phyloP scores from a whole-genome alignment of 2,797 vertebrate genomes.

The Capromys pilorides region DNA sequence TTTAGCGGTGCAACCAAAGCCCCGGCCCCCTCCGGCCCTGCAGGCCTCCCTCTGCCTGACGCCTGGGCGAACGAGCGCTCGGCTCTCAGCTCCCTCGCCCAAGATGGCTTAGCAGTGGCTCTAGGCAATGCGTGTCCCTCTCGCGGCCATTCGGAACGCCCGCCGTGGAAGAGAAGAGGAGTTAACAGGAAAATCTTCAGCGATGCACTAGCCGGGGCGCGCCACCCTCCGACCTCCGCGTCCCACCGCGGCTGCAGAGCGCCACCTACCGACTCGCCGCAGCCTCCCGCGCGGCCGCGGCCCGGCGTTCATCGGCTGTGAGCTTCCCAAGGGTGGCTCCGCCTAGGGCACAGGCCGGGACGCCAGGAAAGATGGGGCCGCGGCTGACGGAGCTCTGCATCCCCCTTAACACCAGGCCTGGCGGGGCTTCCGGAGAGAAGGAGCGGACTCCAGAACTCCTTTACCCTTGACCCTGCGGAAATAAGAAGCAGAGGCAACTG shows the following conservation, averaged over 20 bases:
- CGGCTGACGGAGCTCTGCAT: not conserved
- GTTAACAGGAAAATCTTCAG: not conserved
- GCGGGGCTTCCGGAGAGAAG: not conserved
- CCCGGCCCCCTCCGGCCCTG: not conserved
- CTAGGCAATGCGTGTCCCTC: not conserved
- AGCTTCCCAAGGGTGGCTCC: not conserved
- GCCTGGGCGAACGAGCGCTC: not conserved
- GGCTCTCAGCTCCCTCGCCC: not conserved
- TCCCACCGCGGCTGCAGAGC: slow-evolving; percentile 40
- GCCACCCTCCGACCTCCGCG: not conserved
- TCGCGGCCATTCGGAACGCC: not conserved
- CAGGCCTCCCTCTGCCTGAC: not conserved
- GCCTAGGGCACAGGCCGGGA: not conserved
- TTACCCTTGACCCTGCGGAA: not conserved
- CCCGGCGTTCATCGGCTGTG: too few relatives aligned
- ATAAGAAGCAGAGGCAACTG: not conserved
- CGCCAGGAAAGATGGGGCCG: not conserved
- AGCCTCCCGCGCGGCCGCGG: not conserved
- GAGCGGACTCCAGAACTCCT: not conserved
- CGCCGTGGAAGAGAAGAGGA: not conserved
- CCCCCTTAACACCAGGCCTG: not conserved
- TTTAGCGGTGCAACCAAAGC: not conserved
- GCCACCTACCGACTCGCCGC: slow-evolving; percentile 64
- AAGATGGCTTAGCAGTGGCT: not conserved
- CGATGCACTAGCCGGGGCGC: not conserved